phyloP scores from a whole-genome alignment of 2,797 vertebrate genomes.

The Xerus rutilus region DNA sequence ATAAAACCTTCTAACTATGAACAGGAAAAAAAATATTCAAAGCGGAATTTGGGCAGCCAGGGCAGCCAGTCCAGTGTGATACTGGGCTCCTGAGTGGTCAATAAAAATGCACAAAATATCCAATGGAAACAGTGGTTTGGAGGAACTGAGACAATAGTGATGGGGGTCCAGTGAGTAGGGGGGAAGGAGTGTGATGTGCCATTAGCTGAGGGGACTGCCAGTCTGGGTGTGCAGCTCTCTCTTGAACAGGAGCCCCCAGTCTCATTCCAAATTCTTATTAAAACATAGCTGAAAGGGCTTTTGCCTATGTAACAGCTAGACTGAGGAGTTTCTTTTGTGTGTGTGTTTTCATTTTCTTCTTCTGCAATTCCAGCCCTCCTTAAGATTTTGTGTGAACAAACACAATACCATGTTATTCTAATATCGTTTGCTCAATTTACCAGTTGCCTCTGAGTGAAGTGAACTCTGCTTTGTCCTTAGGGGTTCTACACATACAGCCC shows the following conservation, averaged over 20 bases:
- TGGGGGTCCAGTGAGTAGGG: neutral
- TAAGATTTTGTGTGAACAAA: neutral
- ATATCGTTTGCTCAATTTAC: neutral
- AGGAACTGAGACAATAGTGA: neutral
- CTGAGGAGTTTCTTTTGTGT: neutral
- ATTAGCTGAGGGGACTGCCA: fast-evolving
- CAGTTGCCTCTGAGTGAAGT: neutral
- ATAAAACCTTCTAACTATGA: neutral
- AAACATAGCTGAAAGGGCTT: neutral
- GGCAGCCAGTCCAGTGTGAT: neutral
- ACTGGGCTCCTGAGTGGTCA: neutral
- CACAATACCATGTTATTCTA: neutral
- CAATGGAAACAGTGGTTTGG: neutral
- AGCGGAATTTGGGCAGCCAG: neutral
- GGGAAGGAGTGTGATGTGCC: neutral
- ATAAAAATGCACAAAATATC: neutral
- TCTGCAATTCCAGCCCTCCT: neutral
- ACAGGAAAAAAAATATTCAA: slow-evolving; percentile 10
- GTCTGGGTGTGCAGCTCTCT: neutral
- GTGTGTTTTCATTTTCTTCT: neutral
- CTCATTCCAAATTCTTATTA: neutral
- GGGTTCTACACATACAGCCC: neutral
- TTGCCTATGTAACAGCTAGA: neutral
- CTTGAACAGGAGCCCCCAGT: neutral
- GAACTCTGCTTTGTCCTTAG: neutral